Conservation (phyloP, 2,888 invertebrate genomes). For the Belgica antarctica region DNA sequence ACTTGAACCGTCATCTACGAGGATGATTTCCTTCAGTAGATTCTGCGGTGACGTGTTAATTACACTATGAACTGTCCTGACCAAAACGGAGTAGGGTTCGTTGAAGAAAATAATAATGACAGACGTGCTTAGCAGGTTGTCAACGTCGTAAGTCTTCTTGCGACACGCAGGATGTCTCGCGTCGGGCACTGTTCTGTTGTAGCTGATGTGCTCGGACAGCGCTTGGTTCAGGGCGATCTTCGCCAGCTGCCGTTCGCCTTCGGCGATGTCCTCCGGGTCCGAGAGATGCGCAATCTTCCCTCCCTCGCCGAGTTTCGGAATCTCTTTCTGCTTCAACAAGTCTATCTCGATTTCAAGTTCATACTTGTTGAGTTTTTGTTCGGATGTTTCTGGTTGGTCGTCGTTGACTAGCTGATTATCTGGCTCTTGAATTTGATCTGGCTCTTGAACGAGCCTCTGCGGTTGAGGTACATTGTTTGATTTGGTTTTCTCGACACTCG, state of each 20-base stretch:
- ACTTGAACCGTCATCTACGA: conserved; percentile 92
- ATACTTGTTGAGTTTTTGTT: conserved; percentile 35
- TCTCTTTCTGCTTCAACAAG: conserved; percentile 60
- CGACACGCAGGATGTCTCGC: conserved; percentile 52
- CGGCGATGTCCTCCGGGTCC: conserved; percentile 46
- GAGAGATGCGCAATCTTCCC: conserved; percentile 27
- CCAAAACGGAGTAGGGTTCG: conserved; percentile 81
- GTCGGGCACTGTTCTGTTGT: conserved; percentile 66
- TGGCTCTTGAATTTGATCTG: conserved; percentile 28
- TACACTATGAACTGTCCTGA: conserved; percentile 74
- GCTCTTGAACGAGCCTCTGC: conserved; percentile 21
- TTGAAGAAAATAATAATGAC: conserved; percentile 87
- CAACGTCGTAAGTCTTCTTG: conserved; percentile 58
- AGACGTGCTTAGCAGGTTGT: conserved; percentile 68
- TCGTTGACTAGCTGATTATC: conserved; percentile 30
- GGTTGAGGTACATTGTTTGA: conserved; percentile 37
- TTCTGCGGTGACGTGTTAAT: conserved; percentile 65
- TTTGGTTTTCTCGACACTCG: conserved; percentile 33
- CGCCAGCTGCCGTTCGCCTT: conserved; percentile 70
- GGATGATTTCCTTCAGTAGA: conserved; percentile 79
- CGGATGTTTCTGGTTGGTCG: background rate
- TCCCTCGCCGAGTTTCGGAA: conserved; percentile 18
- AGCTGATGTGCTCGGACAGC: conserved; percentile 81
- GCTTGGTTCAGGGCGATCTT: conserved; percentile 85
- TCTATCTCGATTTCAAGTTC: conserved; percentile 52